These are phyloP conservation scores for Trichomycterus rosablanca DNA, from an alignment of 2,113 vertebrate genomes.

Conservation along the genomic window DNA sequence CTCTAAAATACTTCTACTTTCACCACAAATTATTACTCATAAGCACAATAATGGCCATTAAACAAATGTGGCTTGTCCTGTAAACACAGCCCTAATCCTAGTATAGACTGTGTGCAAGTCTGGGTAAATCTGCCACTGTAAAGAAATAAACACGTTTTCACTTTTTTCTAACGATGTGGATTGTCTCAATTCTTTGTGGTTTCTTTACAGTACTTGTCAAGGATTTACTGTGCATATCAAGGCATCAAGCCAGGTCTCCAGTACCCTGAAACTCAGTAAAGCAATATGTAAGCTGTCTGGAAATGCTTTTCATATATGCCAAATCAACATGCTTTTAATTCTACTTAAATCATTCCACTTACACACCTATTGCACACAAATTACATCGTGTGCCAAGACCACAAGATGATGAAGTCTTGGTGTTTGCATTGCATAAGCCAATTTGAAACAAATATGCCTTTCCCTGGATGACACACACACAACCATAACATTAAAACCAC, in stretches of 20 bases:
- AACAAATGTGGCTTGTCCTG: constrained; percentile 5
- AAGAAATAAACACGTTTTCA: constrained; percentile 17
- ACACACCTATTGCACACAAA: background rate
- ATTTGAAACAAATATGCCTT: too few relatives aligned
- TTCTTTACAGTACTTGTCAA: constrained; percentile 59
- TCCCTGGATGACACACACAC: too few relatives aligned
- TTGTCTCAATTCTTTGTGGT: constrained; percentile 32
- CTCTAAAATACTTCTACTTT: too few relatives aligned
- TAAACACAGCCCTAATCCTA: background rate
- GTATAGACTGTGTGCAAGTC: constrained; percentile 1
- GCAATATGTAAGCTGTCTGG: too few relatives aligned
- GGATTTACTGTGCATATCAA: constrained; percentile 50
- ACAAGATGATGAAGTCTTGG: too few relatives aligned
- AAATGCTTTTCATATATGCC: too few relatives aligned
- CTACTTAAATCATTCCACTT: background rate
- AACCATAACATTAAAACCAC: too few relatives aligned
- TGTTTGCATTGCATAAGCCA: too few relatives aligned
- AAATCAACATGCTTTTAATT: background rate
- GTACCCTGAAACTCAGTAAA: constrained; percentile 8
- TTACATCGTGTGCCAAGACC: too few relatives aligned
- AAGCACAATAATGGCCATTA: background rate
- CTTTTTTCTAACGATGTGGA: background rate
- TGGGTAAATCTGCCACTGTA: constrained; percentile 10
- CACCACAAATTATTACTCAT: too few relatives aligned
- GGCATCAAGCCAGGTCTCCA: constrained; percentile 45